Evolutionary conservation across 2,797 vertebrate species (phyloP).

Genomic region (Cygnus olor): DNA sequence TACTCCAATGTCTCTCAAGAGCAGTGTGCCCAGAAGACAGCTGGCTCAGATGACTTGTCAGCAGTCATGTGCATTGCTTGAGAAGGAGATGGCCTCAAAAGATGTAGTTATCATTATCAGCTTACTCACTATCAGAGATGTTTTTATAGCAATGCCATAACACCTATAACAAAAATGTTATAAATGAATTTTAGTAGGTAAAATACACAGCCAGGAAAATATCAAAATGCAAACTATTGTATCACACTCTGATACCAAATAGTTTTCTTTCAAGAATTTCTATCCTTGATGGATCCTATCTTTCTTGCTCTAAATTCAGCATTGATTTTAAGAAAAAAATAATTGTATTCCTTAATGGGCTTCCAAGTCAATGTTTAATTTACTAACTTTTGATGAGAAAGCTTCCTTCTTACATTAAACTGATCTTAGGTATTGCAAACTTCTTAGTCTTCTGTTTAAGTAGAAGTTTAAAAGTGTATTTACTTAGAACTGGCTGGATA

Average conservation of each 20-base stretch:
- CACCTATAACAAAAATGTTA: background rate
- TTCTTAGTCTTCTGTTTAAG: background rate
- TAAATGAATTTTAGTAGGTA: background rate
- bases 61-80: background rate
- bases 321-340: background rate
- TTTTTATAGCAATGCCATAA: background rate
- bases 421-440: background rate
- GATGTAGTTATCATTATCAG: background rate
- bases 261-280: background rate
- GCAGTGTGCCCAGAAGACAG: background rate
- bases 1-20: background rate
- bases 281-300: background rate
- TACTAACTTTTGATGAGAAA: background rate
- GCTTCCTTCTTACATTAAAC: background rate
- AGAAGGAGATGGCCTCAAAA: background rate
- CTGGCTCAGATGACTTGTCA: background rate
- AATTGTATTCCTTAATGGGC: background rate
- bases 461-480: background rate
- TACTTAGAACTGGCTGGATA: background rate
- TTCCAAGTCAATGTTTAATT: background rate
- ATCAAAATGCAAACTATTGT: background rate
- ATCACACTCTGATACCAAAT: background rate
- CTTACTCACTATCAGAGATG: background rate
- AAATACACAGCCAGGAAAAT: background rate
- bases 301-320: background rate